Evolutionary conservation across 2,888 invertebrate species (phyloP).

Genomic region (Stenichneumon culpator): DNA sequence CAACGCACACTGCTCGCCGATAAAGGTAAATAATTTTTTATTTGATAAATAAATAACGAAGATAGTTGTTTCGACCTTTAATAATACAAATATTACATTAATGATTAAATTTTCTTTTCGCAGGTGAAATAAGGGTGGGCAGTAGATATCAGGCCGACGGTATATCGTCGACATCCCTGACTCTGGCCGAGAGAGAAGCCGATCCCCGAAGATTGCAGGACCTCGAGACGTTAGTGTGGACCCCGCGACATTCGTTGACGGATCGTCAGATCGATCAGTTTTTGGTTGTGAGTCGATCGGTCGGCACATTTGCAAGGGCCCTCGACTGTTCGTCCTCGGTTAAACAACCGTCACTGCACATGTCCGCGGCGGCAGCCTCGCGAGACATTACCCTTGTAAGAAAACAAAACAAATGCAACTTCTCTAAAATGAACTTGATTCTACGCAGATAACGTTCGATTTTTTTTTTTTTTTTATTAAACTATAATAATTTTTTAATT

Average conservation of each 20-base stretch:
- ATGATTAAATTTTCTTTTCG: slow-evolving; percentile 32
- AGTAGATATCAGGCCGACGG: slow-evolving; percentile 99
- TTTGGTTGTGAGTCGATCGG: slow-evolving; percentile 96
- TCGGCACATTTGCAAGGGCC: slow-evolving; percentile 99
- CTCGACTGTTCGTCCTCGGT: slow-evolving; percentile 99
- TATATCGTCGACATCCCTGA: slow-evolving; percentile 87
- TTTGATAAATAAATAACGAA: no score
- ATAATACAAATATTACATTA: background rate
- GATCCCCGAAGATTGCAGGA: slow-evolving; percentile 91
- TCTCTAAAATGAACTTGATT: background rate
- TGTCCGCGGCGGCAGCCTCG: slow-evolving; percentile 99
- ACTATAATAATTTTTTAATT: slow-evolving; percentile 13
- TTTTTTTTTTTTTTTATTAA: background rate
- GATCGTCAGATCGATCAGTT: slow-evolving; percentile 99
- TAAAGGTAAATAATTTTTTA: slow-evolving; percentile 88
- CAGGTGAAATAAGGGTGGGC: slow-evolving; percentile 90
- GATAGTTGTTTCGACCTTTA: background rate
- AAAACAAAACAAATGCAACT: slow-evolving; percentile 58
- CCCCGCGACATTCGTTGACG: slow-evolving; percentile 95
- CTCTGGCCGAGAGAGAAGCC: slow-evolving; percentile 85
- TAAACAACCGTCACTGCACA: slow-evolving; percentile 98
- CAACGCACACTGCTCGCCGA: slow-evolving; percentile 99
- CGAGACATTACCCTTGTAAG: slow-evolving; percentile 97
- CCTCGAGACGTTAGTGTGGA: slow-evolving; percentile 97
- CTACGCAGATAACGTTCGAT: no score